Base-by-base conservation (phyloP, 2,888 invertebrate genomes). In the Cryptus armator region DNA sequence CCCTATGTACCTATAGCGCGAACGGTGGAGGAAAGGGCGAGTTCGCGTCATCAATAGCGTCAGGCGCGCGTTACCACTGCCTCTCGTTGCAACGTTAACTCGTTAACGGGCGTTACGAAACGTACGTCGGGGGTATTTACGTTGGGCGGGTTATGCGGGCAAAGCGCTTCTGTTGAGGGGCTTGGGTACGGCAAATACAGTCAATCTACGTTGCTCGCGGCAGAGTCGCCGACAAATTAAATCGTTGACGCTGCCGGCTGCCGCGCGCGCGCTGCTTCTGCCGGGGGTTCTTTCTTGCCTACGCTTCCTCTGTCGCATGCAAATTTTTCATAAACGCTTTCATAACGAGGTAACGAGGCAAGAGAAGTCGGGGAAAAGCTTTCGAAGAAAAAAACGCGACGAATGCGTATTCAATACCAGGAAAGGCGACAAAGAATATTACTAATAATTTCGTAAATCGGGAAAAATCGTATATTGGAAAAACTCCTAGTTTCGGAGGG, bases 31-130 rank as follows among this genome's bases (percentile, higher is more conserved):
- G 59, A 19, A 51, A 48, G 56, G 80, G 67, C 56, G 66, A 67
- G 46, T 67, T 53, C 46, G 67, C 46, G 67, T 56, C 56, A 74
- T 67, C 80, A 59, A 81, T 81, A 74, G 62, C 66, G 44, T 19
- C 53, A 48, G 72, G 43, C 37, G 56, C 44, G 62, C 64, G 43
- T 64, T 75, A 76, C 67, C 44, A 29, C 72, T 37, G 37, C 37
- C 37, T 37, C 68, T 9, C 71, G 46, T 37, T 62, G 75, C 75
- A 80, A 75, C 75, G 51, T 70, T 46, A 71, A 79, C 84, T 84
- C 84, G 84, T 84, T 84, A 84, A 84, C 84, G 80, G 80, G 76
- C 76, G 76, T 84, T 84, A 84, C 80, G 75, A 80, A 80, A 84
- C 84, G 79, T 76, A 71, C 78, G 66, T 62, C 24, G 77, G 14